These are phyloP conservation scores for Drosophila bocqueti DNA, from an alignment of 1,140 invertebrate genomes.

Conservation along the genomic window DNA sequence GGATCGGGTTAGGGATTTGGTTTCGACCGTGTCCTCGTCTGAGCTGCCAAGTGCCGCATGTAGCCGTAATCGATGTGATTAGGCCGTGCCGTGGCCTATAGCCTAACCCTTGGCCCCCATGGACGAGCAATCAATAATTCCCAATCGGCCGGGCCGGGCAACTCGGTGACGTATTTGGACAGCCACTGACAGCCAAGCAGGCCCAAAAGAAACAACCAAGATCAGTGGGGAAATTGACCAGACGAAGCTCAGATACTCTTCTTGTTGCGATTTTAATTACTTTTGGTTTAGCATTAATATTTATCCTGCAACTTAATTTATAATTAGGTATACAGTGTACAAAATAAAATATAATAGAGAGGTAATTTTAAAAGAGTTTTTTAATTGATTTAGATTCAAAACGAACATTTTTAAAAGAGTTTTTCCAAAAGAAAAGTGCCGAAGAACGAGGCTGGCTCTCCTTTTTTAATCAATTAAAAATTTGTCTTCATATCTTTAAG, in stretches of 20 bases:
- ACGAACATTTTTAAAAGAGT: background rate
- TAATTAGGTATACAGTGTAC: no score
- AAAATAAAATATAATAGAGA: no score
- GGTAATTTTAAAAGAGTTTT: background rate
- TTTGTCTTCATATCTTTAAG: no score
- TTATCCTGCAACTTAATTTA: no score
- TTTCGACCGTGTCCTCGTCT: conserved; percentile 20
- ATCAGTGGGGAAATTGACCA: background rate
- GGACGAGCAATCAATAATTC: conserved; percentile 75
- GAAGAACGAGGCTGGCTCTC: no score
- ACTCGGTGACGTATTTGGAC: conserved; percentile 77
- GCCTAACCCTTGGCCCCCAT: conserved; percentile 62
- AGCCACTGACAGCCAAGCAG: conserved; percentile 74
- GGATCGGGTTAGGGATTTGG: conserved; percentile 7
- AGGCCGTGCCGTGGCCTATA: conserved; percentile 60
- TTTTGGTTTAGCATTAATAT: no score
- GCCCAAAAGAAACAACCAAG: conserved; percentile 51
- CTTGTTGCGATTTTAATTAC: background rate
- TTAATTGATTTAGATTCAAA: background rate
- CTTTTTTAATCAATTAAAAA: no score
- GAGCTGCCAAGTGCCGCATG: conserved; percentile 67
- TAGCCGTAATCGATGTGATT: conserved; percentile 80
- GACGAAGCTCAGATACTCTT: conserved; percentile 36
- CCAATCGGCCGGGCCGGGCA: conserved; percentile 44
- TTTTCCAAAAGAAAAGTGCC: no score